phyloP scores from a whole-genome alignment of 2,113 vertebrate genomes.

The Tinamus guttatus region DNA sequence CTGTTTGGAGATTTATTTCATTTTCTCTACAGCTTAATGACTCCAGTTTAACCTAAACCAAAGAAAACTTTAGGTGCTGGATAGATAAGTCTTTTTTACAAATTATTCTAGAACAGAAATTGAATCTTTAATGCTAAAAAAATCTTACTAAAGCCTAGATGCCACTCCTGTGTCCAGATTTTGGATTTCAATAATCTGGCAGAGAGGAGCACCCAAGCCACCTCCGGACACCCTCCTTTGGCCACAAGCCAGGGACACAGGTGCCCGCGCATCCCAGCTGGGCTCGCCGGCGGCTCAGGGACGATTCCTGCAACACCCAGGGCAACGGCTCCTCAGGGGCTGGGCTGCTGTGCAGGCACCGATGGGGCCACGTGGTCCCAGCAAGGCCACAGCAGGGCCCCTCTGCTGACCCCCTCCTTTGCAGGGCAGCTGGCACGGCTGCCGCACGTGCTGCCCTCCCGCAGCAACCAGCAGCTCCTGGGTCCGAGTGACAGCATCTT shows the following conservation, averaged over 20 bases:
- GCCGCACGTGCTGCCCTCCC: neutral
- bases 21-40: neutral
- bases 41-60: neutral
- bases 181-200: neutral
- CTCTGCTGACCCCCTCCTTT: neutral
- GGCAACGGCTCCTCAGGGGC: neutral
- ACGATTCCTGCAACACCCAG: neutral
- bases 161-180: neutral
- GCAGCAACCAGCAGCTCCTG: neutral
- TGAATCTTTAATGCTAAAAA: neutral
- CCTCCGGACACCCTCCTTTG: neutral
- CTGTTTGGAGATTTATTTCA: neutral
- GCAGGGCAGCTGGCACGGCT: neutral
- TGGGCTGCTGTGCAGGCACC: neutral
- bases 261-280: too few species aligned
- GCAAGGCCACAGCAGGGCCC: neutral
- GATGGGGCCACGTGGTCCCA: neutral
- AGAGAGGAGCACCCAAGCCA: neutral
- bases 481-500: neutral
- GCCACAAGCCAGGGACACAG: neutral
- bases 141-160: neutral
- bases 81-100: neutral
- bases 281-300: neutral
- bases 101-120: conserved; percentile 3
- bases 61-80: neutral